Conservation (phyloP, 2,888 invertebrate species). For the Pandemis heparana region DNA sequence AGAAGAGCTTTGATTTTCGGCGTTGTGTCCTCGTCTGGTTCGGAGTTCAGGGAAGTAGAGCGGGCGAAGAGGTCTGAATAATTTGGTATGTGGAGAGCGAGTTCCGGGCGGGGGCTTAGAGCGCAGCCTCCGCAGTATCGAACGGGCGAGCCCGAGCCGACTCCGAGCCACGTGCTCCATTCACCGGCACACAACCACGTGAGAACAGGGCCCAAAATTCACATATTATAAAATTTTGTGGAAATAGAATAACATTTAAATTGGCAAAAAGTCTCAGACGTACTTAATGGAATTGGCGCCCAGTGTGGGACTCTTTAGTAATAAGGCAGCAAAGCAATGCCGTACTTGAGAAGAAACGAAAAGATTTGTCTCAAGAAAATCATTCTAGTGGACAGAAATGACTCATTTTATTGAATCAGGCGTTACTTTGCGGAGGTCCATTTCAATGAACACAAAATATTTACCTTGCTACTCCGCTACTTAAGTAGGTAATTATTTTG, state of each 20-base stretch:
- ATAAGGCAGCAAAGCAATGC: background rate
- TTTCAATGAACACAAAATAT: too few species aligned
- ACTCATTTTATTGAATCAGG: too few species aligned
- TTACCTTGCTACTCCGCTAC: too few species aligned
- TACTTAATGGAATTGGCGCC: conserved; percentile 49
- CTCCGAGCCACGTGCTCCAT: conserved; percentile 57
- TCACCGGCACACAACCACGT: conserved; percentile 57
- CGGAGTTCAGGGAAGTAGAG: conserved; percentile 44
- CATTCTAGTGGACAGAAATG: background rate
- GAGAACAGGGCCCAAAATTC: conserved; percentile 35
- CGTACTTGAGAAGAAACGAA: background rate
- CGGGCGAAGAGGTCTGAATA: conserved; percentile 60
- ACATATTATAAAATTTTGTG: background rate
- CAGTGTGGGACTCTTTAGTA: conserved; percentile 43
- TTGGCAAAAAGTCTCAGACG: background rate
- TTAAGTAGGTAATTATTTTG: too few species aligned
- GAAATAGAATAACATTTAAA: conserved; percentile 6
- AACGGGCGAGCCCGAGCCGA: conserved; percentile 57
- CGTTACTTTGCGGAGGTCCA: too few species aligned
- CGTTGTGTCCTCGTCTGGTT: conserved; percentile 43
- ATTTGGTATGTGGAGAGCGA: conserved; percentile 55
- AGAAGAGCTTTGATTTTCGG: conserved; percentile 60
- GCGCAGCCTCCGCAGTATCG: conserved; percentile 66
- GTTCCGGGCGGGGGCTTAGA: conserved; percentile 56
- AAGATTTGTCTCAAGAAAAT: background rate